Evolutionary conservation across 2,797 vertebrate species (phyloP).

Genomic region (Hippopotamyrus pictus): DNA sequence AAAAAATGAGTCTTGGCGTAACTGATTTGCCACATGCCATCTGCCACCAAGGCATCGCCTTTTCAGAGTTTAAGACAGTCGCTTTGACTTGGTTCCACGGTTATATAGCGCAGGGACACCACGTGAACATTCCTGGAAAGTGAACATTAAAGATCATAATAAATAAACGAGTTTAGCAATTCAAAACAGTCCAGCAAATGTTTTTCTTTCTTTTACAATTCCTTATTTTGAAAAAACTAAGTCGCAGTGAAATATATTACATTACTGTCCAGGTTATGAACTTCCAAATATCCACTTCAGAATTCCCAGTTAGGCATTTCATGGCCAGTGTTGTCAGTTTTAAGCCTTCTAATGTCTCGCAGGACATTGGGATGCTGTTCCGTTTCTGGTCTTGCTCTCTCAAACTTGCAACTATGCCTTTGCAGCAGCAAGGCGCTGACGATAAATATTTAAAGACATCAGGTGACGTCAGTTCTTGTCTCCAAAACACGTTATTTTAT

Average conservation of each 20-base stretch:
- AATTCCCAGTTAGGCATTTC: not conserved
- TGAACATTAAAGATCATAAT: constrained; percentile 2
- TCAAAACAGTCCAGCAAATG: not conserved
- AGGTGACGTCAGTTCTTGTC: constrained; percentile 72
- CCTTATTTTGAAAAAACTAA: constrained; percentile 45
- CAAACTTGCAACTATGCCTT: constrained; percentile 44
- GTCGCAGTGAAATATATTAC: constrained; percentile 29
- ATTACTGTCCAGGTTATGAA: constrained; percentile 15
- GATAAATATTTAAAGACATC: constrained; percentile 59
- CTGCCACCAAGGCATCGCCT: constrained; percentile 19
- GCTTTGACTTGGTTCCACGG: not conserved
- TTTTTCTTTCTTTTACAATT: not conserved
- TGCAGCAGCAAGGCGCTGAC: constrained; percentile 29
- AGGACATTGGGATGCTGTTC: constrained; percentile 1
- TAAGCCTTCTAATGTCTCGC: not conserved
- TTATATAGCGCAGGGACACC: not conserved
- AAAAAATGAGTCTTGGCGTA: not conserved
- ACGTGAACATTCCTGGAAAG: not conserved
- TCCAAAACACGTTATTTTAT: constrained; percentile 19
- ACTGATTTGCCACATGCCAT: constrained; percentile 5
- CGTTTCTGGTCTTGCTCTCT: constrained; percentile 20
- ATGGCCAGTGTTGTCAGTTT: not conserved
- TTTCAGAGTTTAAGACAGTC: constrained; percentile 5
- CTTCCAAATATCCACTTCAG: constrained; percentile 3
- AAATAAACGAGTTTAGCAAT: not conserved